Evolutionary conservation across 2,797 vertebrate species (phyloP), one percentile per base, ranked within the genome.

Genomic region (Urophycis tenuis): DNA sequence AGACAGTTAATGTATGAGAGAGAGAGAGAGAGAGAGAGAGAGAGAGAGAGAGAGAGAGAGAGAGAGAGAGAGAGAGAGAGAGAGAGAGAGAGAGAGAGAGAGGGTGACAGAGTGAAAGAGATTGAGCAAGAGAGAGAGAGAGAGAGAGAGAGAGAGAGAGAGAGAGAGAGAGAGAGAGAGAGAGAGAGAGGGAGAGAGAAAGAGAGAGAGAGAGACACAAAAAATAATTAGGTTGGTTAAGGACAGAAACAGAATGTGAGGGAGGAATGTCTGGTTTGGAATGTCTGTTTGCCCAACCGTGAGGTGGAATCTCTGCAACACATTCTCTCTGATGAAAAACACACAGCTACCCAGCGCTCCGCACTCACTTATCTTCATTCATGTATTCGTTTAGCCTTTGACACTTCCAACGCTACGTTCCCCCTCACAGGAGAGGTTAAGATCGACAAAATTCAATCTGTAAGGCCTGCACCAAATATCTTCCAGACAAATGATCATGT

Each of bases 1-100:
- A 3, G 7, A 36, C 11, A 10, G 11, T 36, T 7, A 34, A 73
- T 73, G 35, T 29, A 15, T 72, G 53, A 73, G 15, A 32, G 3
- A 25, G 12, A 30, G 31, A 74, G 53, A 73, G 1, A 76, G 69
- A 73, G 22, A 32, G 3, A 31, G 19, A 30, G 36, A 74, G 49
- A 72, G 19, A 31, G 32, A 31, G 32, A 71, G 31, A 32, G 31
- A 19, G 15, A 53, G 49, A 53, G 19, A 53, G 19, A 22, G 49
- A 22, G 1, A 0, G 7, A 15, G 17, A 45, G 41, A 72, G 67
- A 81, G 30, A 75, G 31, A 85, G 67, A 70, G 25, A 35, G 32
- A 17, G 3, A 76, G 69, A 72, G 19, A 25, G 2, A 31, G 19
- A 34, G 36, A 74, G 45, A 72, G 19, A 31, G 32, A 31, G 31